Evolutionary conservation across 2,113 vertebrate genomes (phyloP), one percentile per base, ranked within the genome.

Genomic region (Epinephelus moara): DNA sequence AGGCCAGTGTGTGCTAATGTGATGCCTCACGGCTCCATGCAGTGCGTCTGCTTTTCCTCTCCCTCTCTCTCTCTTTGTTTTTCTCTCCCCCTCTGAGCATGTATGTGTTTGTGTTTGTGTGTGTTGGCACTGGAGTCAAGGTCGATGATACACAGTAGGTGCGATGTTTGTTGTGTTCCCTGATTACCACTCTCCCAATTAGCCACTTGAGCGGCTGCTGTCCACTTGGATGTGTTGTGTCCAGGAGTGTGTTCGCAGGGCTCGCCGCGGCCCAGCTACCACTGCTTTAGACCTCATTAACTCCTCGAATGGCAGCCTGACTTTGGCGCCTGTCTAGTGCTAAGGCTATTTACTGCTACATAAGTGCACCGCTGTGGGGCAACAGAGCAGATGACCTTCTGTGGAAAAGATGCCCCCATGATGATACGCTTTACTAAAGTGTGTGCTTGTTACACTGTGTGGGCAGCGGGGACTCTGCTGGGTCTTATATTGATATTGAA

Each of bases 141-240:
- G 94, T 96, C 94, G 83, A 91, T 91, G 89, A 90, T 93, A 92
- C 93, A 89, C 94, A 94, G 94, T 94, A 94, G 95, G 94, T 95
- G 94, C 92, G 30, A 93, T 95, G 94, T 95, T 95, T 96, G 93
- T 94, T 94, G 94, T 90, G 86, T 90, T 91, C 86, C 88, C 82
- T 90, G 91, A 94, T 93, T 90, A 90, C 86, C 89, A 85, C 81
- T 81, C 85, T 93, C 84, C 93, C 94, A 95, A 95, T 96, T 95
- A 95, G 94, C 94, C 95, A 95, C 93, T 96, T 95, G 89, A 94
- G 94, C 91, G 94, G 95, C 91, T 93, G 95, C 93, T 96, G 95
- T 94, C 94, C 95, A 96, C 92, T 96, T 96, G 85, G 91, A 94
- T 92, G 93, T 94, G 94, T 94, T 89, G 90, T 95, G 90, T 95